phyloP scores from a whole-genome alignment of 1,140 invertebrate species.

The Drosophila kurseongensis region DNA sequence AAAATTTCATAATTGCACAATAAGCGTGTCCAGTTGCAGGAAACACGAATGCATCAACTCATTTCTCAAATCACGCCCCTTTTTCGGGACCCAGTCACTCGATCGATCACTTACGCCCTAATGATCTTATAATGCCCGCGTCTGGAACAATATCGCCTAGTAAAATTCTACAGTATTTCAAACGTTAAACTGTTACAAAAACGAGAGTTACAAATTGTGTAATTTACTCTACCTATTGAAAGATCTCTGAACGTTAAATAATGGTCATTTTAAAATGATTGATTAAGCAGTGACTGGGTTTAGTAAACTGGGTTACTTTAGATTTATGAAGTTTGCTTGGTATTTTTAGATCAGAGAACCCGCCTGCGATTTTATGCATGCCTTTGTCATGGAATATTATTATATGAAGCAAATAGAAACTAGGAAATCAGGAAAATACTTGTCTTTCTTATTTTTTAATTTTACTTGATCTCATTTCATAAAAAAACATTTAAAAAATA shows the following conservation, averaged over 20 bases:
- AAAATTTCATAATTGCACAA: slow-evolving; percentile 82
- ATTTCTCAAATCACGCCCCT: slow-evolving; percentile 54
- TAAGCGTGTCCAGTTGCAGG: slow-evolving; percentile 77
- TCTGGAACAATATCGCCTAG: slow-evolving; percentile 2
- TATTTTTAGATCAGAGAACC: not conserved
- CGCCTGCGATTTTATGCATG: not conserved
- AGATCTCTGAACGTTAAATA: not conserved
- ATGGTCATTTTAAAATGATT: slow-evolving; percentile 11
- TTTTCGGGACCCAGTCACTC: slow-evolving; percentile 34
- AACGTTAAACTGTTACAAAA: not conserved
- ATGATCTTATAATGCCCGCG: slow-evolving; percentile 72
- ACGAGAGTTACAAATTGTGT: not conserved
- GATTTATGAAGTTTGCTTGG: slow-evolving; percentile 11
- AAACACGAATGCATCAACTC: slow-evolving; percentile 71
- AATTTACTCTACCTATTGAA: not conserved
- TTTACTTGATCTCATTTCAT: too few species aligned
- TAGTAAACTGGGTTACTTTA: not conserved
- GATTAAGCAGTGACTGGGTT: not conserved
- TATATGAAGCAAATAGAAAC: not conserved
- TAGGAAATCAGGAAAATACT: too few species aligned
- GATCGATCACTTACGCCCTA: slow-evolving; percentile 71
- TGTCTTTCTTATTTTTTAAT: too few species aligned
- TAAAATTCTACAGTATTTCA: not conserved
- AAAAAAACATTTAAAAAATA: too few species aligned
- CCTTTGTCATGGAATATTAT: too few species aligned